phyloP scores from a whole-genome alignment of 2,797 vertebrate species.

The Falco peregrinus region DNA sequence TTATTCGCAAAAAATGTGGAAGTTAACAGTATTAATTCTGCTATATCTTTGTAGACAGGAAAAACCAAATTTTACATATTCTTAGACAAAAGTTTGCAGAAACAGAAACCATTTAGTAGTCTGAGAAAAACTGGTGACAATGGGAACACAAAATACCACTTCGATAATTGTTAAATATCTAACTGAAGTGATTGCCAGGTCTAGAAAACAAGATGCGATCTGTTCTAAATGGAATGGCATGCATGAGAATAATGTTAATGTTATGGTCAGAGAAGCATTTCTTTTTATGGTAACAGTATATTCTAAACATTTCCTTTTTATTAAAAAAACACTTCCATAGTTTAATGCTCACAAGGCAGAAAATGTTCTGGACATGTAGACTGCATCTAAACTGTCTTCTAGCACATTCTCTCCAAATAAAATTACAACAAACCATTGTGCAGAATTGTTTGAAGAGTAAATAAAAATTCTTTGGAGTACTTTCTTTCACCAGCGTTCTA shows the following conservation, averaged over 20 bases:
- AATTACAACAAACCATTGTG: neutral
- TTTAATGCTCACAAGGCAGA: neutral
- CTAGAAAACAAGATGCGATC: constrained; percentile 28
- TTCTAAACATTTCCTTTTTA: constrained; percentile 33
- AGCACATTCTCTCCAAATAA: neutral
- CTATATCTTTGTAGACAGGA: neutral
- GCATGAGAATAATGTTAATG: neutral
- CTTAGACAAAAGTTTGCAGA: neutral
- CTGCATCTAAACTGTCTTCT: neutral
- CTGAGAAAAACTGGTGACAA: neutral
- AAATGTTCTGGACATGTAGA: neutral
- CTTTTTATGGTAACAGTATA: constrained; percentile 5
- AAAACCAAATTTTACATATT: neutral
- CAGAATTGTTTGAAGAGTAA: constrained; percentile 27
- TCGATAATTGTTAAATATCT: neutral
- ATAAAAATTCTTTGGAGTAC: constrained; percentile 23
- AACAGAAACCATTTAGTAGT: neutral
- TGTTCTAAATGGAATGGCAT: constrained; percentile 24
- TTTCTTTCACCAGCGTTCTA: constrained; percentile 25
- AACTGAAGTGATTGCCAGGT: neutral
- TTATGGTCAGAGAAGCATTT: neutral
- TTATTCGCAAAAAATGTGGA: neutral
- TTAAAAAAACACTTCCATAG: neutral
- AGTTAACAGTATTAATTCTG: neutral
- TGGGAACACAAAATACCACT: neutral